These are phyloP conservation scores for Chloroclystis v-ata DNA, from an alignment of 2,888 invertebrate genomes.

Conservation along the genomic window DNA sequence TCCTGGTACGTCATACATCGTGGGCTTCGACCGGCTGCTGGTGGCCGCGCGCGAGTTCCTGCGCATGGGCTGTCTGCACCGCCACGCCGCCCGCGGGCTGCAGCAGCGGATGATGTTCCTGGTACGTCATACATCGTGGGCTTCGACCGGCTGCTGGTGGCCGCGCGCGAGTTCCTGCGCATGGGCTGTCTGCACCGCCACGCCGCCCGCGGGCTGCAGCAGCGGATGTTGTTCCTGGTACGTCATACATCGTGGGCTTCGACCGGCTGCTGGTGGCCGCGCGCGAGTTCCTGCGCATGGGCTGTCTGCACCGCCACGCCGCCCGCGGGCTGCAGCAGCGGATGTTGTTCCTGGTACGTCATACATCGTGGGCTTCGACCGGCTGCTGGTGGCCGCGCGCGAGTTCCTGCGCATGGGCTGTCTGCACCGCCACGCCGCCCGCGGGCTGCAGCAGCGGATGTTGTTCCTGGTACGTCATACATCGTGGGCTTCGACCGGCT, in stretches of 20 bases:
- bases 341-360: conserved; percentile 94
- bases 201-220: conserved; percentile 95
- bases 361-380: conserved; percentile 78
- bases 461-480: conserved; percentile 88
- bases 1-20: conserved; percentile 82
- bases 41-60: conserved; percentile 90
- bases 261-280: conserved; percentile 88
- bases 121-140: conserved; percentile 69
- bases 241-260: conserved; percentile 62
- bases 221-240: conserved; percentile 97
- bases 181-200: conserved; percentile 98
- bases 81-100: conserved; percentile 94
- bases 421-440: conserved; percentile 94
- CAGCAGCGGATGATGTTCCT: conserved; percentile 98
- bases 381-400: conserved; percentile 86
- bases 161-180: conserved; percentile 89
- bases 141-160: conserved; percentile 88
- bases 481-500: conserved; percentile 82
- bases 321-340: conserved; percentile 95
- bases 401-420: conserved; percentile 96
- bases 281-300: conserved; percentile 92
- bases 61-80: conserved; percentile 96
- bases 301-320: conserved; percentile 97
- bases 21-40: conserved; percentile 84
- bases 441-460: conserved; percentile 97